Evolutionary conservation across 1,140 invertebrate species (phyloP), one percentile per base, ranked within the genome.

Genomic region (Physella acuta): DNA sequence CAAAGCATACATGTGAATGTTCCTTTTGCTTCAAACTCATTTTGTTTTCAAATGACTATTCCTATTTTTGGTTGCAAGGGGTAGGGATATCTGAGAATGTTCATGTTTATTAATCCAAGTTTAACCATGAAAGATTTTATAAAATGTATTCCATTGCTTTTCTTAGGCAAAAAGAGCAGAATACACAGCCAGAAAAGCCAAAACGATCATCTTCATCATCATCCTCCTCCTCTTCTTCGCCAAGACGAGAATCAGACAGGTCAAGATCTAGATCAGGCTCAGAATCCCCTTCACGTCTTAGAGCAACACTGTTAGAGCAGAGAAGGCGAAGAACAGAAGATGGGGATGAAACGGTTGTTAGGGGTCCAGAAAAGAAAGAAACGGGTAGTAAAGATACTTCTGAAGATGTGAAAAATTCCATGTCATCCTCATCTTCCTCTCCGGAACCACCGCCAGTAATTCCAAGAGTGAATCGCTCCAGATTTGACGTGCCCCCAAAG

Each of bases 401-500:
- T 5, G 36, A 44, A 3, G 36, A n/a, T 1, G 60, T 39, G 60
- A 30, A 17, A 26, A 11, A 26, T n/a, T 3, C 2, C 30, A 28
- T 1, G 1, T 16, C 2, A 52, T 68, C 66, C 1, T 58, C 53
- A 36, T 68, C 66, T 30, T 59, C 66, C 5, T 68, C 66, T 31
- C 66, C 66, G 2, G 66, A 68, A 31, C 66, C 66, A 26, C 66
- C 66, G n/a, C 66, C 66, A 24, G 56, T 68, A 0, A 68, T 68
- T 28, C 34, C n/a, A 14, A 8, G 66, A 51, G 39, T 68, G 14
- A 16, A 68, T 14, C 55, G 66, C 1, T 68, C 66, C 20, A 3
- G 56, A 20, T 68, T 60, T 51, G 66, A 59, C 39, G 51, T 68
- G 31, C 24, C 63, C 3, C 37, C 68, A 17, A 51, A 24, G 4